Evolutionary conservation across 2,888 invertebrate species (phyloP).

Genomic region (Parascotia fuliginaria): DNA sequence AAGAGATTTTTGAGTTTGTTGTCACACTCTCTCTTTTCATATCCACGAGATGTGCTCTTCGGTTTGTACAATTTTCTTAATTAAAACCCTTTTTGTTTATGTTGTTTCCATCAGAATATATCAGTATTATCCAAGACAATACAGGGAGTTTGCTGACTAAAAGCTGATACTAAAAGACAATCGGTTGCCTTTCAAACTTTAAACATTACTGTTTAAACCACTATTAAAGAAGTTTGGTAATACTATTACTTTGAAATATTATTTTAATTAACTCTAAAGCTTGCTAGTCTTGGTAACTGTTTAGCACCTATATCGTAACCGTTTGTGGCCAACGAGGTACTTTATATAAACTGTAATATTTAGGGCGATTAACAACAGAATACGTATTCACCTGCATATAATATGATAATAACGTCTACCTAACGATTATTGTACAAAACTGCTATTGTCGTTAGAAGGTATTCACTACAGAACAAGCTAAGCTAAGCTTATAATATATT

Average conservation of each 20-base stretch:
- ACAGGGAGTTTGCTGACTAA: too few species aligned
- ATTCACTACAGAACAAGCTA: constrained; percentile 9
- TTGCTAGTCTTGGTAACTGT: constrained; percentile 31
- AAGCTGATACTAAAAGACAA: background rate
- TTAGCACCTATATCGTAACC: constrained; percentile 27
- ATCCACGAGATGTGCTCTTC: too few species aligned
- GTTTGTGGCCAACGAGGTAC: constrained; percentile 29
- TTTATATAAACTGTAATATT: constrained; percentile 33
- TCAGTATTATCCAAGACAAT: too few species aligned
- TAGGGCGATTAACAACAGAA: constrained; percentile 23
- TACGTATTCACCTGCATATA: constrained; percentile 22
- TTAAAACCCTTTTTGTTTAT: too few species aligned
- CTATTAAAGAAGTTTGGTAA: background rate
- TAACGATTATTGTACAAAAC: constrained; percentile 28
- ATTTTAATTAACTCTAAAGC: constrained; percentile 13
- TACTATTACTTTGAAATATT: background rate
- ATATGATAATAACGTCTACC: constrained; percentile 20
- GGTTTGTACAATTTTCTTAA: too few species aligned
- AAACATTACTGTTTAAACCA: background rate
- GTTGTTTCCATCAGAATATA: too few species aligned
- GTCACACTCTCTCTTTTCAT: too few species aligned
- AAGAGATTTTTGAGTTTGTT: too few species aligned
- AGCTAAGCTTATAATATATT: too few species aligned
- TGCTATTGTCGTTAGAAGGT: constrained; percentile 22
- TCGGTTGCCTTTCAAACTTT: background rate